Evolutionary conservation across 1,140 invertebrate species (phyloP), one percentile per base, ranked within the genome.

Genomic region (Heterodera carotae): DNA sequence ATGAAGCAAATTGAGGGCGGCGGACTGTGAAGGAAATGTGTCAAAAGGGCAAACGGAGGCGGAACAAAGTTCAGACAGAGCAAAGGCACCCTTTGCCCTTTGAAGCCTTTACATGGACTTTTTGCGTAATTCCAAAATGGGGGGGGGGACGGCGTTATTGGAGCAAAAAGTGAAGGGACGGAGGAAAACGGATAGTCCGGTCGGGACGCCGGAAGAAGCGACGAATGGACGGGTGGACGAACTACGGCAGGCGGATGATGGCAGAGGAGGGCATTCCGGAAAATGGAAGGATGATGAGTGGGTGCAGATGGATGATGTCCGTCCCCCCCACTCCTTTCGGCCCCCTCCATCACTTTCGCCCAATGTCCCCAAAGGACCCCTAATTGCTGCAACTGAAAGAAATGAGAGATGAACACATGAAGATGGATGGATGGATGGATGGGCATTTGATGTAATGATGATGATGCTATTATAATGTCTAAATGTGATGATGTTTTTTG

Each of bases 341-440:
- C 27, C 27, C 10, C 62, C 31, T 10, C 29, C 62, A 5, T 10
- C 29, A 3, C 62, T 15, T 43, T 22, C 12, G 12, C 43, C 12
- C 15, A 69, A 72, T 18, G 48, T 56, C 48, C 48, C 48, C 48
- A 56, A 56, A 56, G 48, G 48, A 15, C 48, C 48, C 48, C 48
- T 56, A 56, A 56, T 56, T 56, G 48, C 48, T 22, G 48, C 39
- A 43, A 43, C 39, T 0, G 39, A 43, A 43, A 8, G 39, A 43
- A 43, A 43, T 6, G 12, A 43, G 39, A 56, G 22, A 56, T 15
- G 48, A 12, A 15, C 12, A 56, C 22, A 56, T 43, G 48, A 56
- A 56, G 48, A 56, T 22, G 48, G 48, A 56, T 56, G 12, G 48
- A 56, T 15, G 12, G 48, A 56, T 22, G 48, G 48, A 56, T 56